A percentile compares a stretch with the other conserved stretches of the same genome.
These are phyloP conservation scores for Noctilio leporinus DNA, from an alignment of 2,113 vertebrate genomes.

Conservation along the genomic window DNA sequence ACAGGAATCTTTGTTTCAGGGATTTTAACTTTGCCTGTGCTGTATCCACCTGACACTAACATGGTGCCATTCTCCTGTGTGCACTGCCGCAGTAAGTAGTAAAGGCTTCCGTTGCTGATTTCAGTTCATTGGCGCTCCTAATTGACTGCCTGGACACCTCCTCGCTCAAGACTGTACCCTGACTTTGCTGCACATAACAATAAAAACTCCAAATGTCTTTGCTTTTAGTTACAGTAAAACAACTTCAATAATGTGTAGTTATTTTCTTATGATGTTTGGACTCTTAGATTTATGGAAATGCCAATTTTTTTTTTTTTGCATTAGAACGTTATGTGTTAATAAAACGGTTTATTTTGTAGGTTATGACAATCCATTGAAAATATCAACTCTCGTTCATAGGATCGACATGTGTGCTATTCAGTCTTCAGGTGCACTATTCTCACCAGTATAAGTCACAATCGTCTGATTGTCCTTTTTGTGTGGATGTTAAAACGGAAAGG, in stretches of 20 bases:
- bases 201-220: background rate
- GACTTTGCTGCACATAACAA: background rate
- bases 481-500: slow-evolving; percentile 9
- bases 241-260: background rate
- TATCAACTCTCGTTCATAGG: background rate
- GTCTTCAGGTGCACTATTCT: background rate
- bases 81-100: no score
- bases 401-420: background rate
- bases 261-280: background rate
- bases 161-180: background rate
- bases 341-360: background rate
- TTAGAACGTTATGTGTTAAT: background rate
- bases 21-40: background rate
- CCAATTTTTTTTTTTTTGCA: background rate
- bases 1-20: background rate
- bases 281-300: background rate
- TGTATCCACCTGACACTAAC: no score
- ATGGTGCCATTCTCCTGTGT: background rate
- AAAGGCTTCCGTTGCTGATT: background rate
- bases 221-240: background rate
- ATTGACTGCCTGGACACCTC: background rate
- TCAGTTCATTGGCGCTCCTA: background rate
- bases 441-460: background rate
- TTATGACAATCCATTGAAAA: background rate
- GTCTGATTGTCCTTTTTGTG: background rate